Evolutionary conservation across 2,888 invertebrate species (phyloP).

Genomic region (Thymelicus lineola): DNA sequence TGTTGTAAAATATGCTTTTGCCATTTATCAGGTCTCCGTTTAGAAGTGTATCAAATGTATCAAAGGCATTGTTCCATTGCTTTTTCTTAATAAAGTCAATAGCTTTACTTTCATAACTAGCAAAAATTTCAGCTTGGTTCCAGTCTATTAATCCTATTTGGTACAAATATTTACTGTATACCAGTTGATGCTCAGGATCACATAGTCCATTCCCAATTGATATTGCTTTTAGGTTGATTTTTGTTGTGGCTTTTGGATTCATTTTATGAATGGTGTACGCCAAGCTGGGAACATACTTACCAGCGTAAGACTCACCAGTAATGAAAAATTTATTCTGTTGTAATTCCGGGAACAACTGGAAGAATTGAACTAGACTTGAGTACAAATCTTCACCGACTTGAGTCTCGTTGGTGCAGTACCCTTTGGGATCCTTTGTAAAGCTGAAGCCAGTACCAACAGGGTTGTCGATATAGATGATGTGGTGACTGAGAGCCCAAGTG

Average conservation of each 20-base stretch:
- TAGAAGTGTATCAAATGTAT: constrained; percentile 89
- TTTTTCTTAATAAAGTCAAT: constrained; percentile 85
- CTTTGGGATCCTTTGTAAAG: constrained; percentile 90
- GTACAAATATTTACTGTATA: constrained; percentile 92
- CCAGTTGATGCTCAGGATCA: constrained; percentile 91
- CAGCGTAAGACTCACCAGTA: constrained; percentile 96
- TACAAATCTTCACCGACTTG: constrained; percentile 93
- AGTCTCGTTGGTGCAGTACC: constrained; percentile 92
- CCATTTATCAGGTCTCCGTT: constrained; percentile 87
- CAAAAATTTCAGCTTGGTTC: constrained; percentile 86
- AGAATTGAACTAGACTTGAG: constrained; percentile 92
- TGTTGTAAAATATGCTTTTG: constrained; percentile 88
- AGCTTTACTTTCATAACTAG: constrained; percentile 85
- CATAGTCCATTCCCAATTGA: constrained; percentile 93
- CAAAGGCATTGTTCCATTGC: constrained; percentile 89
- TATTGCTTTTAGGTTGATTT: constrained; percentile 89
- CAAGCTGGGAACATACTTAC: constrained; percentile 91
- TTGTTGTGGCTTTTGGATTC: constrained; percentile 86
- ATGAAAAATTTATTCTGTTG: constrained; percentile 92
- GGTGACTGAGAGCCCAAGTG: constrained; percentile 92
- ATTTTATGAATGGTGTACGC: constrained; percentile 89
- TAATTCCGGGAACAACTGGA: constrained; percentile 91
- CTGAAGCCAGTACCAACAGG: constrained; percentile 97
- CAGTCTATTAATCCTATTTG: constrained; percentile 90
- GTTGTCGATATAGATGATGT: constrained; percentile 95